A percentile compares a stretch with the other conserved stretches of the same genome.
These are phyloP conservation scores for Myripristis jacobus DNA, from an alignment of 2,797 vertebrate genomes.

Conservation along the genomic window DNA sequence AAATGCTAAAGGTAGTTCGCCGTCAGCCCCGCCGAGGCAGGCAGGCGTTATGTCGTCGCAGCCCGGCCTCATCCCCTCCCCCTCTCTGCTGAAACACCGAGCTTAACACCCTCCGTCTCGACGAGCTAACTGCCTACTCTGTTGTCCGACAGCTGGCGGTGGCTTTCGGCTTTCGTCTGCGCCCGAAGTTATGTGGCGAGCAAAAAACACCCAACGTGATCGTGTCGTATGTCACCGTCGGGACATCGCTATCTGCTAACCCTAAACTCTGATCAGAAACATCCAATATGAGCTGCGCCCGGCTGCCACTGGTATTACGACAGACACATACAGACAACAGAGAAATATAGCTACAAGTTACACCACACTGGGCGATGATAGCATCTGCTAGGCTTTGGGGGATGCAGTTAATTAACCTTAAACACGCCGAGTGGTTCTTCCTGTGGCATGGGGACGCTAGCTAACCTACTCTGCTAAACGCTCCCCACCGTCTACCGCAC, in stretches of 20 bases:
- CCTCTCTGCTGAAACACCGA: slow-evolving; percentile 75
- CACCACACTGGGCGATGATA: background rate
- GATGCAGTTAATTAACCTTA: background rate
- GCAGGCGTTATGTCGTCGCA: slow-evolving; percentile 65
- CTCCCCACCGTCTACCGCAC: too few species aligned
- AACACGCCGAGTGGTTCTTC: background rate
- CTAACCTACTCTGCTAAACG: slow-evolving; percentile 50
- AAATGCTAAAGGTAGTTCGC: slow-evolving; percentile 31
- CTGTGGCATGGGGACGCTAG: slow-evolving; percentile 6
- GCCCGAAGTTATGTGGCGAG: slow-evolving; percentile 45
- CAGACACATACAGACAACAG: background rate
- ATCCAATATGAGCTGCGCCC: slow-evolving; percentile 39
- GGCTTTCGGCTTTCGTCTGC: slow-evolving; percentile 48
- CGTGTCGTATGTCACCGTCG: slow-evolving; percentile 12
- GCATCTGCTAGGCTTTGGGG: background rate
- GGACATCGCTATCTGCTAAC: slow-evolving; percentile 19
- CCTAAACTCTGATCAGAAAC: slow-evolving; percentile 31
- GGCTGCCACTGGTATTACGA: slow-evolving; percentile 39
- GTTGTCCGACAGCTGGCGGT: slow-evolving; percentile 60
- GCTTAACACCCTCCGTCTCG: slow-evolving; percentile 59
- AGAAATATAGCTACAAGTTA: background rate
- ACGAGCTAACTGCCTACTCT: slow-evolving; percentile 60
- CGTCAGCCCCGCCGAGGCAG: slow-evolving; percentile 37
- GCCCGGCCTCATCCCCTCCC: slow-evolving; percentile 74
- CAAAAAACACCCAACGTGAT: background rate